Conservation (phyloP, 2,797 vertebrate genomes). For the Bufotes viridis region DNA sequence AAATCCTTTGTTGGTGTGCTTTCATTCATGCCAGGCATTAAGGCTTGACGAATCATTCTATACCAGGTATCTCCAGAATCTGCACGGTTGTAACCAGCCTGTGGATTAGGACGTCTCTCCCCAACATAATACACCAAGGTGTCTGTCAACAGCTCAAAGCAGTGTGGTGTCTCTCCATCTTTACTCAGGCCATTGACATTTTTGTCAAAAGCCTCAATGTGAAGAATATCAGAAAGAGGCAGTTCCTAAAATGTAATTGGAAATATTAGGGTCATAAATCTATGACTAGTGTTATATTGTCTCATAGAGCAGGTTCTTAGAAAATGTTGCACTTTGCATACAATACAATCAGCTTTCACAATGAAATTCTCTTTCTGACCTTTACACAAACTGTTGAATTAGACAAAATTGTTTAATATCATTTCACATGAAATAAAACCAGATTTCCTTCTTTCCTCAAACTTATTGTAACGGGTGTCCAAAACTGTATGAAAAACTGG, state of each 20-base stretch:
- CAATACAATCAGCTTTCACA: too few species aligned
- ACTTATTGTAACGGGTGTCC: too few species aligned
- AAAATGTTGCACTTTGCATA: neutral
- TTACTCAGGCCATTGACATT: conserved; percentile 79
- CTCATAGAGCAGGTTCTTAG: neutral
- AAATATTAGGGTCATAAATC: neutral
- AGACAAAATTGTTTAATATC: too few species aligned
- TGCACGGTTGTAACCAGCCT: conserved; percentile 12
- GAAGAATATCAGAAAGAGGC: conserved; percentile 87
- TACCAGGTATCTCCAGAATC: conserved; percentile 80
- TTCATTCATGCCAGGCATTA: conserved; percentile 84
- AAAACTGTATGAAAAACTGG: too few species aligned
- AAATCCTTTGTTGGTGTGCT: conserved; percentile 73
- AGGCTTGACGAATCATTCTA: conserved; percentile 85
- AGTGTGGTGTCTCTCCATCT: conserved; percentile 84
- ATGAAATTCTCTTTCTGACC: too few species aligned
- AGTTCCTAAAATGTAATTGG: conserved; percentile 78
- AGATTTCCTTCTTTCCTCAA: too few species aligned
- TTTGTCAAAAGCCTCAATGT: conserved; percentile 77
- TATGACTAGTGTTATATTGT: neutral
- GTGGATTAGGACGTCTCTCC: conserved; percentile 72
- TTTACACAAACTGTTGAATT: too few species aligned
- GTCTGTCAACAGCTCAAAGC: conserved; percentile 89
- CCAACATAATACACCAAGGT: conserved; percentile 88
- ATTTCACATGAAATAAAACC: too few species aligned